These are phyloP conservation scores for Allophyes oxyacanthae DNA, from an alignment of 2,888 invertebrate genomes.

Conservation along the genomic window DNA sequence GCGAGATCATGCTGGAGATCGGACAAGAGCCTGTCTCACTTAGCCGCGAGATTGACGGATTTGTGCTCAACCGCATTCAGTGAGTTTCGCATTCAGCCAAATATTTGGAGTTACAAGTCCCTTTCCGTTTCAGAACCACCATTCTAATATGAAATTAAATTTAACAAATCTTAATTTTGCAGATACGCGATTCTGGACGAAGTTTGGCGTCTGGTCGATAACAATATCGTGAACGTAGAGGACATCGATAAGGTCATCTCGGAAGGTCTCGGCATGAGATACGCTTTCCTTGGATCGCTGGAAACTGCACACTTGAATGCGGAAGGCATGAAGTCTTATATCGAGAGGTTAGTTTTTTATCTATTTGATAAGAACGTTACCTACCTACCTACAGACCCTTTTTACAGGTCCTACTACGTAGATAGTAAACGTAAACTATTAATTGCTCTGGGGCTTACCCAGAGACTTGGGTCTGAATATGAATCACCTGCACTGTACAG, in stretches of 20 bases:
- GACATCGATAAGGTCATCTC: slow-evolving; percentile 98
- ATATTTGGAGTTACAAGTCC: neutral
- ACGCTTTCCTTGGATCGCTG: slow-evolving; percentile 98
- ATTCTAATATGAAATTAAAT: too few species aligned
- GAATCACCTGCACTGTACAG: too few species aligned
- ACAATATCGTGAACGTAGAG: slow-evolving; percentile 94
- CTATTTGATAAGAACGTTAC: too few species aligned
- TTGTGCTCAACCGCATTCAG: slow-evolving; percentile 98
- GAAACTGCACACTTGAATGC: slow-evolving; percentile 98
- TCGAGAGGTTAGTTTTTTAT: slow-evolving; percentile 81
- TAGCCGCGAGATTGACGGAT: slow-evolving; percentile 96
- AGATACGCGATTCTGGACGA: slow-evolving; percentile 98
- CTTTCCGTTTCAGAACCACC: neutral
- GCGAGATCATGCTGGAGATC: slow-evolving; percentile 94
- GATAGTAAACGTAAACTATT: too few species aligned
- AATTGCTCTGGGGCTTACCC: too few species aligned
- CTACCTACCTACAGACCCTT: too few species aligned
- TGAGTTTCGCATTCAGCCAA: slow-evolving; percentile 76
- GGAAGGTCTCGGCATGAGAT: slow-evolving; percentile 97
- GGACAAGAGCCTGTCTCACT: slow-evolving; percentile 97
- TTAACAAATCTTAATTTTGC: slow-evolving; percentile 24
- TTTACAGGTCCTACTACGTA: too few species aligned
- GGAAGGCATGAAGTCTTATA: slow-evolving; percentile 92
- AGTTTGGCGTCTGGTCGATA: slow-evolving; percentile 96
- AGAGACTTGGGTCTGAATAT: too few species aligned